Percentiles rank a stretch among this genome's conserved stretches.
These are phyloP conservation scores for roundworm (Caenorhabditis elegans) DNA, from an alignment of 1,140 invertebrate genomes.

Conservation along the genomic window WBcel235 BX284605.5:5570001-5570500, in stretches of 20 bases:
- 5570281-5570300: background rate
- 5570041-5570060: no score
- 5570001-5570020: no score
- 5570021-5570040: no score
- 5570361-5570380: background rate
- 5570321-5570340: conserved; percentile 6
- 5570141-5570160: conserved; percentile 5
- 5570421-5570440: conserved; percentile 15
- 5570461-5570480: conserved; percentile 36
- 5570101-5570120: background rate
- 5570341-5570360: background rate
- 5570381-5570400: conserved; percentile 31
- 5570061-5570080: no score
- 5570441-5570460: conserved; percentile 16
- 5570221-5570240: no score
- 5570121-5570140: background rate
- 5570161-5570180: conserved; percentile 3
- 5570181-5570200: background rate
- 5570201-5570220: background rate
- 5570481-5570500: background rate
- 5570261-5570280: background rate
- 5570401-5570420: conserved; percentile 35
- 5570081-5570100: background rate
- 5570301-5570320: background rate
- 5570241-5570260: background rate